Evolutionary conservation across 92 coral and sea anemone genomes (phyloP), one percentile per base, ranked within the genome.

Genomic region (Heteractis magnifica): DNA sequence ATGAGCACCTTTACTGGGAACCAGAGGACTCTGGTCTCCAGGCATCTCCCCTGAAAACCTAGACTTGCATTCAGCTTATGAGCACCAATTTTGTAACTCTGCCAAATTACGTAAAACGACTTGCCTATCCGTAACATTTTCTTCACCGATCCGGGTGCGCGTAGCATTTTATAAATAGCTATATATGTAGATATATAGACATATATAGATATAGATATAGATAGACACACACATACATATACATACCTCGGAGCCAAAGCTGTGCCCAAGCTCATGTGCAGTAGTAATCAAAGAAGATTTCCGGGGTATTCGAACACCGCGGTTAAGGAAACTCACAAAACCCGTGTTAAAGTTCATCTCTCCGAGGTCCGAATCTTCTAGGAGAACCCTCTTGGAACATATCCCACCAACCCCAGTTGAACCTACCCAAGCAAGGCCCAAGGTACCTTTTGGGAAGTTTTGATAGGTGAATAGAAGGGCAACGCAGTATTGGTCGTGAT

Each of bases 391-490:
- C 51, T 82, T 86, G 75, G 94, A 89, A 75, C 99, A 96, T 84
- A 96, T 94, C 8, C 99, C 99, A 1, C 98, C 98, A 6, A 23
- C 26, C 0, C 83, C 82, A 9, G 79, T 78, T 8, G 83, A 85
- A 20, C 96, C 98, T 14, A 93, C 85, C 96, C 98, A 96, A 21
- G 99, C 99, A 41, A 96, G 86, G 19, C 99, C 99, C 23, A 96
- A 88, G 14, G 89, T 89, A 56, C 98, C 98, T 41, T 87, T 83
- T 0, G 87, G 41, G 65, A 96, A 96, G 78, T 92, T 97, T 72
- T 93, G 80, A 88, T 90, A 92, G 23, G 98, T 94, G 81, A 96
- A 92, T 52, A 96, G 82, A 49, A 96, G 55, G 18, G 98, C 93
- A 79, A 96, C 88, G 70, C 99, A 96, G 87, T 90, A 94, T 12